A percentile compares a stretch with the other conserved stretches of the same genome.
phyloP scores from a whole-genome alignment of 30 jellyfish, hydroid and myxozoan species.

The Clytia hemisphaerica region DNA sequence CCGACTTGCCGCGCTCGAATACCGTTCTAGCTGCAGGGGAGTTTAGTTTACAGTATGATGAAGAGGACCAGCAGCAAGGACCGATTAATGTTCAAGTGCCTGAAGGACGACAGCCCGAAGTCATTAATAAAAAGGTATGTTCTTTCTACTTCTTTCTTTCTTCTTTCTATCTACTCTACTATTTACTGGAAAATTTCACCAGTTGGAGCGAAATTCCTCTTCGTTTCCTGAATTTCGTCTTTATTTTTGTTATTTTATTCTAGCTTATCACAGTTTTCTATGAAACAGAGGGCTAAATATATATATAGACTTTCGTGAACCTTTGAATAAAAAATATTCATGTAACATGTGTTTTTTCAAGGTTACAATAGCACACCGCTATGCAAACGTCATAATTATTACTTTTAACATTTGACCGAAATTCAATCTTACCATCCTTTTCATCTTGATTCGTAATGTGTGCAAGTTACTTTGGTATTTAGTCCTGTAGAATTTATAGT shows the following conservation, averaged over 20 bases:
- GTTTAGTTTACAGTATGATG: conserved; percentile 77
- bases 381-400: too few species aligned
- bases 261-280: too few species aligned
- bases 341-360: too few species aligned
- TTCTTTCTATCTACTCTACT: neutral
- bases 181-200: neutral
- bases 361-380: too few species aligned
- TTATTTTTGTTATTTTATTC: neutral
- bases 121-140: conserved; percentile 28
- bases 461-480: too few species aligned
- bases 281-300: conserved; percentile 12
- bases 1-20: conserved; percentile 95
- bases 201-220: neutral
- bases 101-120: conserved; percentile 43
- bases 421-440: too few species aligned
- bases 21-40: conserved; percentile 61
- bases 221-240: neutral
- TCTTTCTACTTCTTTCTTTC: neutral
- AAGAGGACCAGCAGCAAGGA: conserved; percentile 22
- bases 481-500: too few species aligned
- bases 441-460: too few species aligned
- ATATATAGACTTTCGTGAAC: too few species aligned
- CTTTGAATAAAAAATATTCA: too few species aligned
- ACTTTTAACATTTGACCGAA: too few species aligned
- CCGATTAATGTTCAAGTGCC: conserved; percentile 42